Percentiles rank a stretch among this genome's conserved stretches.
These are phyloP conservation scores for Serinus canaria DNA, from an alignment of 2,113 vertebrate genomes.

Conservation along the genomic window DNA sequence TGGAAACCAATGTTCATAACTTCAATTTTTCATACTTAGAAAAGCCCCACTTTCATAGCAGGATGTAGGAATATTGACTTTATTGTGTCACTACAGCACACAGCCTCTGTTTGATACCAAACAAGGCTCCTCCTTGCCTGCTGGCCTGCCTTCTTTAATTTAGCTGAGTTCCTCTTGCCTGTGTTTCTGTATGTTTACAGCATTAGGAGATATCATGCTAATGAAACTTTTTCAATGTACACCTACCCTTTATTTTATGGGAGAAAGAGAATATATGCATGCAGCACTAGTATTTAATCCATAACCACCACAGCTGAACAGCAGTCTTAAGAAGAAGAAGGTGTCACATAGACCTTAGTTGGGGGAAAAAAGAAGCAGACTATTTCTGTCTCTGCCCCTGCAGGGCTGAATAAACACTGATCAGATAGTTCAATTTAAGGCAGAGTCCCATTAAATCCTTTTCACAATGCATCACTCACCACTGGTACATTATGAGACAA, in stretches of 20 bases:
- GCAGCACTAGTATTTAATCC: neutral
- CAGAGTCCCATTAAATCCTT: neutral
- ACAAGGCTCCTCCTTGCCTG: neutral
- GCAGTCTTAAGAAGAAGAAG: neutral
- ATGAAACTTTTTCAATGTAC: neutral
- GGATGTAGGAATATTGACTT: neutral
- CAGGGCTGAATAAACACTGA: neutral
- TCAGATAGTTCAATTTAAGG: neutral
- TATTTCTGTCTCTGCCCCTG: neutral
- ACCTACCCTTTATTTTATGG: neutral
- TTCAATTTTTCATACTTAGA: neutral
- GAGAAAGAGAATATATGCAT: neutral
- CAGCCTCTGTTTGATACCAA: neutral
- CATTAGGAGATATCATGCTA: neutral
- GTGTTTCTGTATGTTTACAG: neutral
- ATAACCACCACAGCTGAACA: neutral
- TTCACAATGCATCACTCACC: neutral
- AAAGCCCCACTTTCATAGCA: neutral
- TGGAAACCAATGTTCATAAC: neutral
- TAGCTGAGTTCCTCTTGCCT: neutral
- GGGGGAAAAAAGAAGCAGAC: neutral
- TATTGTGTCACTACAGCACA: neutral
- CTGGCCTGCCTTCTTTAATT: neutral
- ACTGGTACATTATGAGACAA: neutral
- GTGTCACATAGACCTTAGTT: neutral